These are phyloP conservation scores for Strix uralensis DNA, from an alignment of 2,113 vertebrate genomes.

Conservation along the genomic window DNA sequence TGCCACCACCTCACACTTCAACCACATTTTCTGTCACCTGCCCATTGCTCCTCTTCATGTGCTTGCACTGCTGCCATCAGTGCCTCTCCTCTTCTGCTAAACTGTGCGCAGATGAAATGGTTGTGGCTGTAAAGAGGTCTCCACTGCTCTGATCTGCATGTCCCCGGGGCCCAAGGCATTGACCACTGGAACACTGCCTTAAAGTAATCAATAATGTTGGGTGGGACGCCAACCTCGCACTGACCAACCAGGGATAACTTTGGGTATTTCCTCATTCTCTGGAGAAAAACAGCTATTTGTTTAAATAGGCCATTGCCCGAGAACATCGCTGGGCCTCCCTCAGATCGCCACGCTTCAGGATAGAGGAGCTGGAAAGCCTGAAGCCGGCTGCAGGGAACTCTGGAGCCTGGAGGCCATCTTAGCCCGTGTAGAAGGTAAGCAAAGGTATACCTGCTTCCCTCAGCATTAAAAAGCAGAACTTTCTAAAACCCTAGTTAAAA, in stretches of 20 bases:
- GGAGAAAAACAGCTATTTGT: slow-evolving; percentile 11
- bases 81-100: not conserved
- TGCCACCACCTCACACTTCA: not conserved
- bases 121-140: not conserved
- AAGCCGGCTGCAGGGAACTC: not conserved
- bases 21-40: not conserved
- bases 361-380: not conserved
- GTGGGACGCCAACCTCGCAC: not conserved
- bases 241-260: slow-evolving; percentile 29
- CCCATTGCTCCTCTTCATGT: rapidly evolving
- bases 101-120: not conserved
- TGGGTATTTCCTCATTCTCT: slow-evolving; percentile 59
- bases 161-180: not conserved
- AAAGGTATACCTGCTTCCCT: not conserved
- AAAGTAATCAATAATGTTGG: not conserved
- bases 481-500: not conserved
- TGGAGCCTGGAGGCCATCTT: not conserved
- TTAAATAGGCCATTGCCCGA: not conserved
- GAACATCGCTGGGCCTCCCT: not conserved
- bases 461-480: not conserved
- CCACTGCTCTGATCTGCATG: rapidly evolving
- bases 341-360: not conserved
- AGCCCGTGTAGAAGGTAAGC: not conserved
- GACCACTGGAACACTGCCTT: slow-evolving; percentile 63
- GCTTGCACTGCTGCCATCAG: not conserved